A percentile compares a stretch with the other conserved stretches of the same genome.
phyloP scores from a whole-genome alignment of 2,888 invertebrate genomes.

The Dastarcus helophoroides region DNA sequence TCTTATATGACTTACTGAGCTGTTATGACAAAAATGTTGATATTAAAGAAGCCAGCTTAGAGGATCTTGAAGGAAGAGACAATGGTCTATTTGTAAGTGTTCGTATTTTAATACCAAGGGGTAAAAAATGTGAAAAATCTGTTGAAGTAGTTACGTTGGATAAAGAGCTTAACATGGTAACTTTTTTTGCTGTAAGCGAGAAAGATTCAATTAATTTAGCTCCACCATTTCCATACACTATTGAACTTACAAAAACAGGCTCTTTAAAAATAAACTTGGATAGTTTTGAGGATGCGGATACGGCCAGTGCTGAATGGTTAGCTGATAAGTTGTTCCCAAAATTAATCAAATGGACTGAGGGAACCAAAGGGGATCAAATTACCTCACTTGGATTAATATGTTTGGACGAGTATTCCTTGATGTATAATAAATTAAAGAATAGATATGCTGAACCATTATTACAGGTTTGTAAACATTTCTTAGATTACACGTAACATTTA shows the following conservation, averaged over 20 bases:
- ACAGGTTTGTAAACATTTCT: no score
- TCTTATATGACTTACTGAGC: constrained; percentile 25
- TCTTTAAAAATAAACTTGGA: constrained; percentile 34
- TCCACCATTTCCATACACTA: constrained; percentile 41
- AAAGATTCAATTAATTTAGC: constrained; percentile 33
- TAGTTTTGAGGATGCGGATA: constrained; percentile 36
- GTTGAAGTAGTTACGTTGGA: constrained; percentile 34
- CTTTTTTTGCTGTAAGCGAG: constrained; percentile 40
- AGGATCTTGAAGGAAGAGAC: constrained; percentile 16
- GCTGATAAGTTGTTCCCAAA: constrained; percentile 45
- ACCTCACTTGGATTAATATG: constrained; percentile 57
- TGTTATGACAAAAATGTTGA: constrained; percentile 24
- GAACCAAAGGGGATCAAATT: constrained; percentile 27
- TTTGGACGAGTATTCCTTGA: constrained; percentile 54
- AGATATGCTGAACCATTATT: constrained; percentile 68
- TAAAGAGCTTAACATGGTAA: constrained; percentile 31
- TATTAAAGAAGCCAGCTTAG: constrained; percentile 18
- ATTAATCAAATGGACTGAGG: constrained; percentile 51
- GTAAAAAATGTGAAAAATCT: constrained; percentile 21
- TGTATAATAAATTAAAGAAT: constrained; percentile 62
- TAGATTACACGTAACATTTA: no score
- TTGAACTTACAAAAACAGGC: constrained; percentile 24
- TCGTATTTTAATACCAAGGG: constrained; percentile 36
- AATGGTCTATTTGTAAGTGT: constrained; percentile 32
- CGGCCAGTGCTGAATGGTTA: constrained; percentile 42